These are phyloP conservation scores for Deroptyus accipitrinus DNA, from an alignment of 2,113 vertebrate species.

Conservation along the genomic window DNA sequence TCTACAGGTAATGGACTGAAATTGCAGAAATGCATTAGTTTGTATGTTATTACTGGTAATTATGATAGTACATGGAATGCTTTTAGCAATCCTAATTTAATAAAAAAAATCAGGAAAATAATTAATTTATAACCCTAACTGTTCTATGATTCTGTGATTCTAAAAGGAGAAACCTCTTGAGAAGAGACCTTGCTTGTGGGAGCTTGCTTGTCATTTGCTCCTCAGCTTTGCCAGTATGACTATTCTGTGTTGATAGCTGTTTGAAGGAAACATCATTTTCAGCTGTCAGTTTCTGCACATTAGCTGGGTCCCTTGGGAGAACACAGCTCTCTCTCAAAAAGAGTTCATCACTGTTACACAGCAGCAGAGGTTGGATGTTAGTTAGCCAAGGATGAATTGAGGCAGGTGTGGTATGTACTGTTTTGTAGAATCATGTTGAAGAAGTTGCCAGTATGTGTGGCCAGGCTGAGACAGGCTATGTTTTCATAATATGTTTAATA, in stretches of 20 bases:
- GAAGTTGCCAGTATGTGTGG: background rate
- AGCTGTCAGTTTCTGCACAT: background rate
- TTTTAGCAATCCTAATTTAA: constrained; percentile 50
- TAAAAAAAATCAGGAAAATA: constrained; percentile 27
- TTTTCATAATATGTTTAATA: background rate
- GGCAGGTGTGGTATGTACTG: background rate
- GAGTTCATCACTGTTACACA: background rate
- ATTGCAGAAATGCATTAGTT: constrained; percentile 57
- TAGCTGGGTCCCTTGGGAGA: background rate
- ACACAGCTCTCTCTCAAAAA: background rate
- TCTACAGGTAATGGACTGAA: constrained; percentile 43
- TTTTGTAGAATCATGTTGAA: background rate
- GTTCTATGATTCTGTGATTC: no score
- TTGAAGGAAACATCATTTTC: background rate
- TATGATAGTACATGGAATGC: constrained; percentile 28
- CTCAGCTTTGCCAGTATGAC: background rate
- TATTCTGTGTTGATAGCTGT: background rate
- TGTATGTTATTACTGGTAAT: constrained; percentile 50
- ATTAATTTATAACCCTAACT: background rate
- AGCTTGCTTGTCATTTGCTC: background rate
- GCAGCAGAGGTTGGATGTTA: background rate
- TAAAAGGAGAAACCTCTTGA: background rate
- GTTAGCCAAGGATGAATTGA: background rate
- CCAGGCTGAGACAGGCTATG: background rate
- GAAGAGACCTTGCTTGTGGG: background rate